These are phyloP conservation scores for Drosophila sucinea DNA, from an alignment of 1,140 invertebrate genomes.

Conservation along the genomic window DNA sequence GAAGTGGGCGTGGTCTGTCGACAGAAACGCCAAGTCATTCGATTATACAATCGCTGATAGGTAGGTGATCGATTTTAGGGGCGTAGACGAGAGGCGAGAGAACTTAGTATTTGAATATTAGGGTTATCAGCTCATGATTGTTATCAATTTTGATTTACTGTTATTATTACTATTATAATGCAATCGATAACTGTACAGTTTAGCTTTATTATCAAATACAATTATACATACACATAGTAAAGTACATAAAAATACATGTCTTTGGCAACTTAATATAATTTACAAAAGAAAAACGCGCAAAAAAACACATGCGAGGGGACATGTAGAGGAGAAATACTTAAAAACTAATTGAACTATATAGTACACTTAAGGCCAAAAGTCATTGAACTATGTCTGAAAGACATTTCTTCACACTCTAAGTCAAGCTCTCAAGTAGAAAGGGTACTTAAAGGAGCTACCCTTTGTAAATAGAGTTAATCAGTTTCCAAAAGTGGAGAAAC, in stretches of 20 bases:
- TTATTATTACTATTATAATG: slow-evolving; percentile 10
- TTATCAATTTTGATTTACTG: slow-evolving; percentile 4
- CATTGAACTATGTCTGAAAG: too few species aligned
- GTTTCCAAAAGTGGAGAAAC: too few species aligned
- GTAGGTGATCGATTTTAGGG: slow-evolving; percentile 15
- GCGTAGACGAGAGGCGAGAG: slow-evolving; percentile 21
- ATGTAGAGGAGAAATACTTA: slow-evolving; percentile 41
- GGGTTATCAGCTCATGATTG: slow-evolving; percentile 25
- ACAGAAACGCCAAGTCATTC: slow-evolving; percentile 12
- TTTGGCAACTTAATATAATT: slow-evolving; percentile 29
- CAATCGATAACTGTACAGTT: slow-evolving; percentile 29
- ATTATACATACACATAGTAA: slow-evolving; percentile 24
- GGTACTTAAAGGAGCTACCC: too few species aligned
- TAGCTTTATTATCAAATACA: slow-evolving; percentile 51
- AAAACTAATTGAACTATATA: slow-evolving; percentile 49
- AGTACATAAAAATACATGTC: slow-evolving; percentile 30
- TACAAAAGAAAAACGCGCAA: slow-evolving; percentile 9
- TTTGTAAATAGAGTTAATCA: too few species aligned
- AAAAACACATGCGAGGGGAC: not conserved
- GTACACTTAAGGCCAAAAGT: slow-evolving; percentile 34
- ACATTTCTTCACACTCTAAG: slow-evolving; percentile 17
- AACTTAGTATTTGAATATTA: not conserved
- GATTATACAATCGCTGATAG: slow-evolving; percentile 18
- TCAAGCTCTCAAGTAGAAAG: not conserved
- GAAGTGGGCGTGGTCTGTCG: slow-evolving; percentile 40